phyloP scores from a whole-genome alignment of 1,140 invertebrate genomes.

The Musca domestica region DNA sequence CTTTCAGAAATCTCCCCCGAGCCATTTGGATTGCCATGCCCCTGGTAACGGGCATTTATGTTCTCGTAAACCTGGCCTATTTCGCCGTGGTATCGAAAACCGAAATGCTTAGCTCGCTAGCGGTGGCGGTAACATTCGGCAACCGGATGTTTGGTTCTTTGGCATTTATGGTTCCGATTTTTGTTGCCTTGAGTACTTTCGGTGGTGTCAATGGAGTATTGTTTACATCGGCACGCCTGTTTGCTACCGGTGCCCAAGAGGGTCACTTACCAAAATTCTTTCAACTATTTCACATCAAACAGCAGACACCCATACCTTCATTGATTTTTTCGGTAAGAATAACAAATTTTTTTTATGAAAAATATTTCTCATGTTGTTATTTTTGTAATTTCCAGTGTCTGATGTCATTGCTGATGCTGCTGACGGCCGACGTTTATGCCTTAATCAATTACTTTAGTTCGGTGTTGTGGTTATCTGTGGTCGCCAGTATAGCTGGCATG shows the following conservation, averaged over 20 bases:
- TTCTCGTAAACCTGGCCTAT: conserved; percentile 85
- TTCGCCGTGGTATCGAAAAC: conserved; percentile 77
- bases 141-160: conserved; percentile 72
- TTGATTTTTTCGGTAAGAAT: conserved; percentile 70
- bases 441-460: conserved; percentile 81
- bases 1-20: conserved; percentile 75
- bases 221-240: conserved; percentile 81
- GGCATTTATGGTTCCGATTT: conserved; percentile 81
- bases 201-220: conserved; percentile 90
- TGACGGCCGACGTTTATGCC: conserved; percentile 67
- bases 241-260: conserved; percentile 76
- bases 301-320: conserved; percentile 78
- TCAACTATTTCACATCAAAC: conserved; percentile 71
- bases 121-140: conserved; percentile 84
- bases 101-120: conserved; percentile 75
- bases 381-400: conserved; percentile 62
- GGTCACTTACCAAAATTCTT: conserved; percentile 79
- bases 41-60: conserved; percentile 82
- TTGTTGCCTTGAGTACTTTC: conserved; percentile 80
- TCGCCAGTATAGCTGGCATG: conserved; percentile 73
- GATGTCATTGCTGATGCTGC: conserved; percentile 70
- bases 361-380: conserved; percentile 3
- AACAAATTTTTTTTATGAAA: neutral
- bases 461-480: conserved; percentile 75
- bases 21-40: conserved; percentile 87